These are phyloP conservation scores for Polypedilum vanderplanki DNA, from an alignment of 1,140 invertebrate species.

Conservation along the genomic window DNA sequence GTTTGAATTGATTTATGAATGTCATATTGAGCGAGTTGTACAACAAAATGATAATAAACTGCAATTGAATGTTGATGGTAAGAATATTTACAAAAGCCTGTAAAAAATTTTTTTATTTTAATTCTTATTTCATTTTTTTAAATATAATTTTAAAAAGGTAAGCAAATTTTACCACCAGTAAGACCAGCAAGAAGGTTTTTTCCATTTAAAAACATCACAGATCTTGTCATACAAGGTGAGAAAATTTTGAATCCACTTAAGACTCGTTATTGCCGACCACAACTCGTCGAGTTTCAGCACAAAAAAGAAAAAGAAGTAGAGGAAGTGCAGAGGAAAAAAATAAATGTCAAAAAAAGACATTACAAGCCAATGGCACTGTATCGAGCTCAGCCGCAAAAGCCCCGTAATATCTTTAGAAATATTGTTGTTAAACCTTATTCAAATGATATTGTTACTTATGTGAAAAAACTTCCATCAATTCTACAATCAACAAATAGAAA, in stretches of 20 bases:
- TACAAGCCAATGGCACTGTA: not conserved
- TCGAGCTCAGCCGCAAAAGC: not conserved
- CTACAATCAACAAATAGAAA: slow-evolving; percentile 16
- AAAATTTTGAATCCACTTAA: not conserved
- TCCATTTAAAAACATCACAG: not conserved
- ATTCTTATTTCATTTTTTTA: no score
- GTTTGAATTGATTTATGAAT: slow-evolving; percentile 45
- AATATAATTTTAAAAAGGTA: no score
- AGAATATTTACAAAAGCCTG: no score
- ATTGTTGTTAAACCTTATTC: not conserved
- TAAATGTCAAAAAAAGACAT: not conserved
- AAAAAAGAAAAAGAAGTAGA: not conserved
- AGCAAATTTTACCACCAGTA: not conserved
- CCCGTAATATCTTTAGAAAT: slow-evolving; percentile 6
- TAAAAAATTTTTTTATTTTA: no score
- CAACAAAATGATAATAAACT: not conserved
- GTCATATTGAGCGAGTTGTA: not conserved
- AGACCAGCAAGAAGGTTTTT: not conserved
- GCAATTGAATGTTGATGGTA: not conserved
- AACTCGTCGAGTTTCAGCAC: not conserved
- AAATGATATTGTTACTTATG: slow-evolving; percentile 22
- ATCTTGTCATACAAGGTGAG: not conserved
- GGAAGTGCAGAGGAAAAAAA: not conserved
- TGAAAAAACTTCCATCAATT: slow-evolving; percentile 3
- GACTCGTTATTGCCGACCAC: not conserved